Percentiles rank a stretch among this genome's conserved stretches.
phyloP scores from a whole-genome alignment of 2,888 invertebrate species.

The Lithophane ornitopus region DNA sequence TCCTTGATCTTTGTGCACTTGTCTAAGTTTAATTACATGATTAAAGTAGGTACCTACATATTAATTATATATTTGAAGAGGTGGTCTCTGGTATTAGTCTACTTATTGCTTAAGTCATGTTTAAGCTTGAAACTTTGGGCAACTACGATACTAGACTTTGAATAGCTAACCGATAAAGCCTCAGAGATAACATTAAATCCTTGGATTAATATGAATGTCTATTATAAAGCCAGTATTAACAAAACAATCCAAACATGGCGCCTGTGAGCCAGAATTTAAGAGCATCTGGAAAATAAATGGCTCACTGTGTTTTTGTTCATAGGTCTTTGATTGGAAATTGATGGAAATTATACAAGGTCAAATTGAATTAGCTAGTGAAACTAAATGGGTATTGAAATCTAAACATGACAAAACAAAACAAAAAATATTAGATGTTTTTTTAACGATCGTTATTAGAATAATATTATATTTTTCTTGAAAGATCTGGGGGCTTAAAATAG shows the following conservation, averaged over 20 bases:
- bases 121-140: neutral
- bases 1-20: neutral
- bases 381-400: no score
- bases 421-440: no score
- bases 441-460: no score
- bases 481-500: no score
- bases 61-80: neutral
- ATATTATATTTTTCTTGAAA: no score
- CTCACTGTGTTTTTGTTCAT: neutral
- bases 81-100: neutral
- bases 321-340: neutral
- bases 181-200: constrained; percentile 5
- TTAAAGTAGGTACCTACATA: neutral
- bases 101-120: neutral
- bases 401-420: no score
- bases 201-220: constrained; percentile 9
- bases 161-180: constrained; percentile 1
- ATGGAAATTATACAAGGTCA: neutral
- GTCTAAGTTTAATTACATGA: neutral
- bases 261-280: neutral
- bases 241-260: neutral
- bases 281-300: neutral
- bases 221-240: constrained; percentile 3
- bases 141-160: constrained; percentile 2
- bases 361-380: neutral